These are phyloP conservation scores for Bothrops jararaca DNA, from an alignment of 2,113 vertebrate species.

Conservation along the genomic window DNA sequence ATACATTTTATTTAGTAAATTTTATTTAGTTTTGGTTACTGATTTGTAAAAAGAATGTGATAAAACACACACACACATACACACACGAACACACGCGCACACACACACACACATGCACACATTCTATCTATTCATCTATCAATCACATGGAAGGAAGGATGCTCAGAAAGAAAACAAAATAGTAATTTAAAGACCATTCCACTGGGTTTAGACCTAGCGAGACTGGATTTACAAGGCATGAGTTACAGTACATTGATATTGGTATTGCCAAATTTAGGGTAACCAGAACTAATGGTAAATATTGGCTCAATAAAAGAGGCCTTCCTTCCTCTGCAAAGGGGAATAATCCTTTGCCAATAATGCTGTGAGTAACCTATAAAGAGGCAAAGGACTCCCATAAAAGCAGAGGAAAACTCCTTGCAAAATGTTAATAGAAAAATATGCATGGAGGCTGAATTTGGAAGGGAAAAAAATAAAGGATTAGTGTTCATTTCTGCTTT, in stretches of 20 bases:
- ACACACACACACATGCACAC: no score
- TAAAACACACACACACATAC: no score
- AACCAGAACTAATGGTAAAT: not conserved
- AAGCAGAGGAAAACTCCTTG: not conserved
- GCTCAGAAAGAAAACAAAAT: no score
- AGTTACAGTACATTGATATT: not conserved
- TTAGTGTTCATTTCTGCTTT: not conserved
- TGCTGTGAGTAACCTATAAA: not conserved
- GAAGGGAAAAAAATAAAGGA: not conserved
- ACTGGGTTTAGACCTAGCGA: no score
- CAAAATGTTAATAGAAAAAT: not conserved
- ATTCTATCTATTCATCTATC: no score
- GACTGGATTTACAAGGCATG: not conserved
- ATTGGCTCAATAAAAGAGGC: not conserved
- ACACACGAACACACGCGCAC: no score
- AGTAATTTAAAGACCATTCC: no score
- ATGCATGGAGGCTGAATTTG: not conserved
- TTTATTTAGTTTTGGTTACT: no score
- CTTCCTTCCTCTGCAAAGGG: not conserved
- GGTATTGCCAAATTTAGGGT: not conserved
- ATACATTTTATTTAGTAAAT: no score
- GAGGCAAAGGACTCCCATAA: not conserved
- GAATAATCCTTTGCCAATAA: not conserved
- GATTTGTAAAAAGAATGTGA: no score
- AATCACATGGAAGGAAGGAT: no score